Evolutionary conservation across 2,113 vertebrate genomes (phyloP), one percentile per base, ranked within the genome.

Genomic region (Semnornis frantzii): DNA sequence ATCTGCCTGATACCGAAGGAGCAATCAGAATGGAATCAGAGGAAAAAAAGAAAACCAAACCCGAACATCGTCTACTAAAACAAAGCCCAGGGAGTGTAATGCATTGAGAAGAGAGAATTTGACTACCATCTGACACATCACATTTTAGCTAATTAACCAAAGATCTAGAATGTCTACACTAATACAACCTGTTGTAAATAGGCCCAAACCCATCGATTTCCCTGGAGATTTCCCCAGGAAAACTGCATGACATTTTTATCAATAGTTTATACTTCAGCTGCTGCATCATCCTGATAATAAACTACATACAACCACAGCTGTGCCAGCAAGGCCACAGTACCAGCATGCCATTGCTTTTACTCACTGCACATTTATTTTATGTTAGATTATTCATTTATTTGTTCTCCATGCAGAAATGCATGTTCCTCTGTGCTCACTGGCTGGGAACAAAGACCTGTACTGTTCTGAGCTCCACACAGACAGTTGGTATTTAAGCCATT

Each of bases 401-500:
- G 42, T 50, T 78, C 17, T 78, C n/a, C 54, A 42, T 42, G 42
- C 6, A 88, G 48, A 91, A 62, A 68, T 21, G 6, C 25, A 14
- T 5, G 3, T 46, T 78, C 54, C 33, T 75, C 76, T 68, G 37
- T 21, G 19, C 14, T 78, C 72, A 12, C 9, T 2, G 8, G 37
- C 33, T 86, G 78, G 78, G 33, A 70, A 78, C 54, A 92, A 83
- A 78, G 37, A 25, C 21, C 24, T 23, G 15, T 8, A 25, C 75
- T 64, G 50, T 42, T 84, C 65, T 39, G 25, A 52, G 55, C 60
- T 46, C 69, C 2, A 0, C 14, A 6, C 57, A 44, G 21, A 21
- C 31, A 19, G 24, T 14, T 6, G 7, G 23, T 0, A 0, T 60
- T 78, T 20, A 81, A 66, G 39, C 1, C 2, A 4, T 64, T n/a